A percentile compares a stretch with the other conserved stretches of the same genome.
These are phyloP conservation scores for Cnemophilus loriae DNA, from an alignment of 2,113 vertebrate genomes.

Conservation along the genomic window DNA sequence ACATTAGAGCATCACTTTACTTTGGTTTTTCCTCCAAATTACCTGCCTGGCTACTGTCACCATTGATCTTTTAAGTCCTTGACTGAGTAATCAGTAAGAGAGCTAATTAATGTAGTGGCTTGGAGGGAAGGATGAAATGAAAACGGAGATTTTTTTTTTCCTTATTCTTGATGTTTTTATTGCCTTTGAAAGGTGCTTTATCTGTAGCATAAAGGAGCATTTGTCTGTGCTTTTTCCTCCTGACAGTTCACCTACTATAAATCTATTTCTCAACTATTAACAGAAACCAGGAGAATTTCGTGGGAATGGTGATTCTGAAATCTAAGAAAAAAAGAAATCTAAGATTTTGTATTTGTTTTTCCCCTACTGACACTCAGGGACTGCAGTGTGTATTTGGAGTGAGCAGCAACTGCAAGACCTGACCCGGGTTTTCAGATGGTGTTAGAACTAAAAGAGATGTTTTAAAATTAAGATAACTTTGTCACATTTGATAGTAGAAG, in stretches of 20 bases:
- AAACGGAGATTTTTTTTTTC: not conserved
- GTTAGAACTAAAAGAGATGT: not conserved
- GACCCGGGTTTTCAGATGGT: not conserved
- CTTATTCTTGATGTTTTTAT: slow-evolving; percentile 13
- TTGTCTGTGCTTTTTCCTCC: not conserved
- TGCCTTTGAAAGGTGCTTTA: slow-evolving; percentile 17
- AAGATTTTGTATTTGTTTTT: not conserved
- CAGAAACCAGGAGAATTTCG: not conserved
- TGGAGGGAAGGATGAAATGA: slow-evolving; percentile 14
- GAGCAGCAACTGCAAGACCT: not conserved
- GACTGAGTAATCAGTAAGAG: slow-evolving; percentile 50
- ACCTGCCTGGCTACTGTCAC: slow-evolving; percentile 52
- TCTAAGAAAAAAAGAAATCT: not conserved
- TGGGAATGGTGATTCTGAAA: not conserved
- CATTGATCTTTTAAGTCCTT: slow-evolving; percentile 46
- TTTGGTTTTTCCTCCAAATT: slow-evolving; percentile 26
- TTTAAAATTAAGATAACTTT: not conserved
- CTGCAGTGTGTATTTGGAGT: not conserved
- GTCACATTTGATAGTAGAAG: not conserved
- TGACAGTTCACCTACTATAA: not conserved
- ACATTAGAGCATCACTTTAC: not conserved
- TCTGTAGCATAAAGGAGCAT: not conserved
- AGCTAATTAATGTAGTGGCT: slow-evolving; percentile 50
- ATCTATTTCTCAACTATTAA: not conserved
- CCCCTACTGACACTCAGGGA: not conserved